A percentile compares a stretch with the other conserved stretches of the same genome.
phyloP scores from a whole-genome alignment of 2,888 invertebrate species.

The Dryococelus australis region DNA sequence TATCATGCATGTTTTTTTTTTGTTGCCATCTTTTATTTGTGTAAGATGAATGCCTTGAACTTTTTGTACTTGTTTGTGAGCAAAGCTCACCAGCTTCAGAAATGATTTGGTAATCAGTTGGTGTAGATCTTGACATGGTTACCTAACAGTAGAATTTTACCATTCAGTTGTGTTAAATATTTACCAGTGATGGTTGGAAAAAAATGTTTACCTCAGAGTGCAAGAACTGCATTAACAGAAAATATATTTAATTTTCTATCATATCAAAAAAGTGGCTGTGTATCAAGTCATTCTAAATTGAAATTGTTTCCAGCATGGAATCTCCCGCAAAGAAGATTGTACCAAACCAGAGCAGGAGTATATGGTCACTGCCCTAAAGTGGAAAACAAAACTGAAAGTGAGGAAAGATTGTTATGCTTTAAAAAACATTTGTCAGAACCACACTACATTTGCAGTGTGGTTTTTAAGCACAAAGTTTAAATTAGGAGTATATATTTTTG shows the following conservation, averaged over 20 bases:
- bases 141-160: background rate
- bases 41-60: background rate
- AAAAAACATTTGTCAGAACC: background rate
- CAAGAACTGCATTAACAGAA: background rate
- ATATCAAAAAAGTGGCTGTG: background rate
- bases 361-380: constrained; percentile 66
- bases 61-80: background rate
- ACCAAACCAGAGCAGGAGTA: constrained; percentile 67
- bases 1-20: background rate
- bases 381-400: constrained; percentile 43
- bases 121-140: background rate
- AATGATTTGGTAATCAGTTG: background rate
- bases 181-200: background rate
- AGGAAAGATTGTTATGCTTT: background rate
- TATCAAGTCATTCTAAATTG: background rate
- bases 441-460: background rate
- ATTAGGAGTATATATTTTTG: constrained; percentile 29
- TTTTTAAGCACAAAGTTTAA: background rate
- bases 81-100: background rate
- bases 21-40: background rate
- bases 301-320: background rate
- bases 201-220: no score
- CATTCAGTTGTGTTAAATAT: background rate
- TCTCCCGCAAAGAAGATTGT: constrained; percentile 55
- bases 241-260: background rate